Evolutionary conservation across 2,888 invertebrate genomes (phyloP), one percentile per base, ranked within the genome.

Genomic region (Ferdinandea cuprea): DNA sequence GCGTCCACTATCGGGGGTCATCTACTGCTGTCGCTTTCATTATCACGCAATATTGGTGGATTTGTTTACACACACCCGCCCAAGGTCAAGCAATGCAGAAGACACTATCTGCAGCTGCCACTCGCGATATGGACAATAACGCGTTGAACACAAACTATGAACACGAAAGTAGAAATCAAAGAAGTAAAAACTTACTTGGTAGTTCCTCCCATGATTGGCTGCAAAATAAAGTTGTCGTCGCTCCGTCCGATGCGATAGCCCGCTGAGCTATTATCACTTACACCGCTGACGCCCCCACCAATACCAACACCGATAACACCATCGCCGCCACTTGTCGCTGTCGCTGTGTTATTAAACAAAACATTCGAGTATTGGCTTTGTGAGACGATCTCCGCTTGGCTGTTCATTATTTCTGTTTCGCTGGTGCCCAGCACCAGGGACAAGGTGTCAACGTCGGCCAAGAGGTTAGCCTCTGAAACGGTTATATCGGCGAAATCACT

Each of bases 201-300:
- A 58, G 86, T 88, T 68, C 88, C 89, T 59, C 59, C 78, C 58
- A 46, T 69, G 35, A 79, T 79, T n/a, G 77, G n/a, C 15, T 77
- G 81, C 25, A 63, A 48, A 77, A 88, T 86, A 11, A 88, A 87
- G 44, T 88, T 89, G 21, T 89, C 87, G 54, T 88, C 89, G 7
- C 87, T 72, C 4, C 72, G 78, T 11, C 89, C 88, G 61, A 90
- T 88, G 58, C 89, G 89, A 83, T 88, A 90, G 66, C 89, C 88
- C 28, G 89, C 88, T 28, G 88, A 86, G 74, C 85, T 89, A 72
- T 88, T 89, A 54, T 90, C 89, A 21, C 86, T 86, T 35, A 87
- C 42, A 40, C 52, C 65, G 25, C 46, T 30, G 21, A 35, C 46
- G 19, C 15, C 50, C 28, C 42, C 50, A 19, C 58, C 37, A 4